These are phyloP conservation scores for Drosophila ochracea DNA, from an alignment of 2,888 invertebrate species.

Conservation along the genomic window DNA sequence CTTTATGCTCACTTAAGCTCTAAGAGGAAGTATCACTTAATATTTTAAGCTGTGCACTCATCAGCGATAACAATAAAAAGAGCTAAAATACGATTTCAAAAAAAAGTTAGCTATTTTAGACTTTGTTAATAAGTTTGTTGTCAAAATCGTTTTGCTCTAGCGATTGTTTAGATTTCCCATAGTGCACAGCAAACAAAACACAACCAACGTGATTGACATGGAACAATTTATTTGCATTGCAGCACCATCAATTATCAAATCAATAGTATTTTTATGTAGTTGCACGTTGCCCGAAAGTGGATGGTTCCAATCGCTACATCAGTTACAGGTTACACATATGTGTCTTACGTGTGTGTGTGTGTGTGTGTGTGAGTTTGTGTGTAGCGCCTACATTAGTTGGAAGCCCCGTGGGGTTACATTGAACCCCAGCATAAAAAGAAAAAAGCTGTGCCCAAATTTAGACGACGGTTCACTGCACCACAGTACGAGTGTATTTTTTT, in stretches of 20 bases:
- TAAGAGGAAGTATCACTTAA: background rate
- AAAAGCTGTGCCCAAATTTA: slow-evolving; percentile 76
- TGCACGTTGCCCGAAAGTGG: slow-evolving; percentile 15
- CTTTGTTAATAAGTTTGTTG: slow-evolving; percentile 2
- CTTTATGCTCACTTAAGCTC: background rate
- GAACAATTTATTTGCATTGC: slow-evolving; percentile 43
- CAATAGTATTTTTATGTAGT: slow-evolving; percentile 13
- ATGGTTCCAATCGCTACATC: slow-evolving; percentile 37
- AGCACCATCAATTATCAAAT: slow-evolving; percentile 37
- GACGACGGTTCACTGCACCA: slow-evolving; percentile 69
- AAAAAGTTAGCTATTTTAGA: background rate
- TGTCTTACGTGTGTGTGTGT: slow-evolving; percentile 23
- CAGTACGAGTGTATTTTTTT: slow-evolving; percentile 15
- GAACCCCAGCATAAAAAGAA: slow-evolving; percentile 59
- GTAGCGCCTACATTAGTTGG: slow-evolving; percentile 58
- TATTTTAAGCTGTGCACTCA: background rate
- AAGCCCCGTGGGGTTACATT: slow-evolving; percentile 70
- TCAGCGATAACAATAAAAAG: background rate
- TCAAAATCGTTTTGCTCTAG: background rate
- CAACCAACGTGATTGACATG: slow-evolving; percentile 32
- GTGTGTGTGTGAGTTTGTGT: slow-evolving; percentile 43
- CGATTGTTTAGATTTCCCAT: slow-evolving; percentile 8
- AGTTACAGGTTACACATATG: slow-evolving; percentile 12
- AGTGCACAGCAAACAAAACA: background rate
- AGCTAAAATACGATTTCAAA: background rate